phyloP scores from a whole-genome alignment of 2,797 vertebrate species.

The Paramormyrops hopkinsi region DNA sequence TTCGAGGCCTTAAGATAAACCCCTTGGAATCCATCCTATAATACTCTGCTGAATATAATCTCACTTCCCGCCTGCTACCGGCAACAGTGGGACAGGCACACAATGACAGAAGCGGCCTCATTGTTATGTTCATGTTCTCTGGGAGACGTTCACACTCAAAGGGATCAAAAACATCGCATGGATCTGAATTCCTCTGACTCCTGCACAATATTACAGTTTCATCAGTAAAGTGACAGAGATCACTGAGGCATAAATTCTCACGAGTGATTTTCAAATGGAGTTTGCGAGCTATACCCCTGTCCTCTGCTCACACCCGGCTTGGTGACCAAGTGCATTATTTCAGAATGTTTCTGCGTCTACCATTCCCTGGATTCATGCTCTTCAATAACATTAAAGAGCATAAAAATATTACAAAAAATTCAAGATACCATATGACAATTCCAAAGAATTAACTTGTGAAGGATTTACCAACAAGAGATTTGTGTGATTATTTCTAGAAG shows the following conservation, averaged over 20 bases:
- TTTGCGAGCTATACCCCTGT: not conserved
- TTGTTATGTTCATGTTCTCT: not conserved
- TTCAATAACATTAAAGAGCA: not conserved
- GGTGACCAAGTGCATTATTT: not conserved
- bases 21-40: not conserved
- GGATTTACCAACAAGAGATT: not conserved
- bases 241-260: not conserved
- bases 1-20: not conserved
- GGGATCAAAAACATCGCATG: not conserved
- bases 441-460: not conserved
- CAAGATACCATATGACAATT: not conserved
- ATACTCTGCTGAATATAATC: not conserved
- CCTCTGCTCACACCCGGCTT: not conserved
- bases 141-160: not conserved
- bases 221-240: not conserved
- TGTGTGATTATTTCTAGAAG: not conserved
- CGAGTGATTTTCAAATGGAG: not conserved
- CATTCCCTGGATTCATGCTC: not conserved
- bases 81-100: not conserved
- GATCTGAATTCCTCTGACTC: not conserved
- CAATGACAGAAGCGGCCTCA: not conserved
- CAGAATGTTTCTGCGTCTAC: not conserved
- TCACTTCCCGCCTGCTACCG: not conserved
- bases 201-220: slow-evolving; percentile 3
- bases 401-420: not conserved